Conservation (phyloP, 2,797 vertebrate genomes). For the Chelidonichthys spinosus region DNA sequence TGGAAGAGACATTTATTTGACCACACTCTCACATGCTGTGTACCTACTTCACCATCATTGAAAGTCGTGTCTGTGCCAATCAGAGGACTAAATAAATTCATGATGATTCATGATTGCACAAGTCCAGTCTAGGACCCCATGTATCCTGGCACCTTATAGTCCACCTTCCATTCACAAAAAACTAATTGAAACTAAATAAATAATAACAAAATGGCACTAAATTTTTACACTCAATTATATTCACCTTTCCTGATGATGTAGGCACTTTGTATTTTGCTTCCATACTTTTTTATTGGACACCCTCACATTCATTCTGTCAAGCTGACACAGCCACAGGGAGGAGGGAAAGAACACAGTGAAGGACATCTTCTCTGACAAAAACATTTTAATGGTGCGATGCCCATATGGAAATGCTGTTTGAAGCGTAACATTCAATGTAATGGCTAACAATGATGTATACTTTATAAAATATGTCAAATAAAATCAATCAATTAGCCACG, state of each 20-base stretch:
- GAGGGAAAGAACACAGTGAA: neutral
- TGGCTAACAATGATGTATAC: neutral
- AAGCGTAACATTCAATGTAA: neutral
- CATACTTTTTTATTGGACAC: neutral
- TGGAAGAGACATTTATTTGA: conserved; percentile 10
- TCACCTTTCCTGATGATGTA: too few species aligned
- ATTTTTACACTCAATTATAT: too few species aligned
- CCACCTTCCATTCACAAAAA: too few species aligned
- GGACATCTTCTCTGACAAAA: neutral
- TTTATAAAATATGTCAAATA: neutral
- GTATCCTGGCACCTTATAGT: too few species aligned
- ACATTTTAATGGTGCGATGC: neutral
- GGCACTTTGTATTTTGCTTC: neutral
- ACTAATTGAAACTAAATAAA: too few species aligned
- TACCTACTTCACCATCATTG: conserved; percentile 17
- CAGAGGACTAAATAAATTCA: neutral
- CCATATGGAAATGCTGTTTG: neutral
- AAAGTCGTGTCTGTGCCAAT: neutral
- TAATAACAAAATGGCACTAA: too few species aligned
- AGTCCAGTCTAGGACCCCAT: neutral
- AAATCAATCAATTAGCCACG: too few species aligned
- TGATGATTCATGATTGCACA: neutral
- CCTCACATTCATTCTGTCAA: neutral
- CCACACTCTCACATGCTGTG: neutral
- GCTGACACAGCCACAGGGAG: neutral